These are phyloP conservation scores for Astreopora myriophthalma DNA, from an alignment of 64 coral and sea anemone species.

Conservation along the genomic window DNA sequence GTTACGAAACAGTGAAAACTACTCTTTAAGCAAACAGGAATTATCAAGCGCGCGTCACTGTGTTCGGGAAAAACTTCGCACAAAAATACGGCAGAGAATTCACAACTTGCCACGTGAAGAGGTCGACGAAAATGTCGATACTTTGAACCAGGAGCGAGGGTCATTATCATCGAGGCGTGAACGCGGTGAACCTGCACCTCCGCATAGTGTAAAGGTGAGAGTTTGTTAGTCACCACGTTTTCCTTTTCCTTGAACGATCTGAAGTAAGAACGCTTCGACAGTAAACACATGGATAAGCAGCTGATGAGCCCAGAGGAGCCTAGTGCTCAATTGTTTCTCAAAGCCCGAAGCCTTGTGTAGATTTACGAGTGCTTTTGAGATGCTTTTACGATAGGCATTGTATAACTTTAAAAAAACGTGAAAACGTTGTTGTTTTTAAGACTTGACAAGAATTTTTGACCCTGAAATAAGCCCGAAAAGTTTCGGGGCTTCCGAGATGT, in stretches of 20 bases:
- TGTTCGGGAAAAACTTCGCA: constrained; percentile 16
- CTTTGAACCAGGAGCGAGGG: not conserved
- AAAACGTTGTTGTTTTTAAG: no score
- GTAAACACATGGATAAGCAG: no score
- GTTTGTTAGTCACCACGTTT: not conserved
- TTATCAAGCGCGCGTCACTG: not conserved
- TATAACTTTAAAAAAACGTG: no score
- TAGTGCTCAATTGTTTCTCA: no score
- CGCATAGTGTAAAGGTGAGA: not conserved
- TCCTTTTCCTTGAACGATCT: not conserved
- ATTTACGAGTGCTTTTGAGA: no score
- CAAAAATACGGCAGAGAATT: constrained; percentile 20
- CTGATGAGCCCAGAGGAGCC: no score
- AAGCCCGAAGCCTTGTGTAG: no score
- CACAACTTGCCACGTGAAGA: not conserved
- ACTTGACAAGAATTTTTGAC: no score
- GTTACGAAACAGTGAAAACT: not conserved
- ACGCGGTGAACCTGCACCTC: not conserved
- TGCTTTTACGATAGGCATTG: no score
- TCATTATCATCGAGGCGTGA: not conserved
- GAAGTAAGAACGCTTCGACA: no score
- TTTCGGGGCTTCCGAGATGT: no score
- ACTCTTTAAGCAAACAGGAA: not conserved
- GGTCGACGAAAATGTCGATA: constrained; percentile 23
- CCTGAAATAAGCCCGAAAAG: no score